A percentile compares a stretch with the other conserved stretches of the same genome.
Evolutionary conservation across 2,113 vertebrate species (phyloP).

Genomic region (Piprites chloris): DNA sequence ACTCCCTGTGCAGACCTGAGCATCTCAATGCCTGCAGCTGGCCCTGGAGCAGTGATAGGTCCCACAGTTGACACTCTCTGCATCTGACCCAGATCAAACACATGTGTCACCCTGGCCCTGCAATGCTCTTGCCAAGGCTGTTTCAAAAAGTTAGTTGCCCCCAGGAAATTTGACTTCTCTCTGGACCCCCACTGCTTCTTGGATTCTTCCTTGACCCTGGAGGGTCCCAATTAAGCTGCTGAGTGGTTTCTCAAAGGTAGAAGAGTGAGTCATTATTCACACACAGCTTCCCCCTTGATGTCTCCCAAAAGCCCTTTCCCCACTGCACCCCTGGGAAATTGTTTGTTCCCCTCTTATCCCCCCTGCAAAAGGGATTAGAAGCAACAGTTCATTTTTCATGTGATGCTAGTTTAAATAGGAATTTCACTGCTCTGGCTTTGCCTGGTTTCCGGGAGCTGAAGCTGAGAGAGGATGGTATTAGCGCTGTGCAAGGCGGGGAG

Average conservation of each 20-base stretch:
- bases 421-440: not conserved
- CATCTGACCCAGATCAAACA: not conserved
- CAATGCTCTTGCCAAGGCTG: not conserved
- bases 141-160: not conserved
- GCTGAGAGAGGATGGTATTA: constrained; percentile 16
- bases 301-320: not conserved
- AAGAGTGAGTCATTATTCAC: not conserved
- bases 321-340: not conserved
- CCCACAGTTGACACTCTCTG: not conserved
- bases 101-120: fast-evolving
- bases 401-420: constrained; percentile 48
- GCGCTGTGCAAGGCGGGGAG: not conserved
- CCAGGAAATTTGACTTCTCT: not conserved
- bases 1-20: not conserved
- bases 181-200: not conserved
- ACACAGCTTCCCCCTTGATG: not conserved
- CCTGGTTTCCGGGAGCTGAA: constrained; percentile 19
- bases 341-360: not conserved
- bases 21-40: not conserved
- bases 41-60: not conserved
- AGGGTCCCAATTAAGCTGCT: not conserved
- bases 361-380: constrained; percentile 39
- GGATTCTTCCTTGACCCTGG: not conserved
- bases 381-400: constrained; percentile 54
- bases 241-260: not conserved